Evolutionary conservation across 1,140 invertebrate genomes (phyloP), one percentile per base, ranked within the genome.

Genomic region (Rhagoletis zephyria): DNA sequence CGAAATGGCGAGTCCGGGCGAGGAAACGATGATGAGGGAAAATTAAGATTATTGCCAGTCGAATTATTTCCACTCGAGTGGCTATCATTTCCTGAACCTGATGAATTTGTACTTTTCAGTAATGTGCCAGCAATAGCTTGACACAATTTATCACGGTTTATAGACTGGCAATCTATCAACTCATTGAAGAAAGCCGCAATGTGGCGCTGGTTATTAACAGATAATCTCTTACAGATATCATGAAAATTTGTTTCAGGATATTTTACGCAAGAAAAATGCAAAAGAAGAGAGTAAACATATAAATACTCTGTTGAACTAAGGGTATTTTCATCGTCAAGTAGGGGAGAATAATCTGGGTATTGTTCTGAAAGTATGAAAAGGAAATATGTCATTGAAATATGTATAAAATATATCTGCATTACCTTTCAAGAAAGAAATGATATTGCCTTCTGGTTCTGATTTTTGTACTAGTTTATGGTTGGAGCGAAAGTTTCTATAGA

Each of bases 241-340:
- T 93, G 92, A n/a, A 92, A 91, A 67, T 87, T 85, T 60, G 86
- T 64, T n/a, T 86, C 88, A 0, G 91, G 90, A 65, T 85, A 87
- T 60, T 89, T 90, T 7, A 93, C 89, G 60, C 92, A 93, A 10
- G 89, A 87, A 81, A 90, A 93, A 81, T 93, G 91, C 77, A 93
- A 86, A 0, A 93, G 87, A 2, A 93, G 87, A 0, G 92, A 90
- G 48, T 92, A 93, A 1, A 90, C 87, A 87, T 89, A 90, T 3
- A 91, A 6, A 59, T 91, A 92, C 51, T 93, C 92, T 0, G 87
- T 14, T 0, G 30, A 12, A 40, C 64, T 65, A 1, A 93, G 19
- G 6, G 61, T 85, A 10, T 90, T 89, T 10, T 85, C 30, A 12
- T 16, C 59, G 61, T 90, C 88, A 0, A 89, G n/a, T 30, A 88